Base-by-base conservation (phyloP, 53 echinoderm and acorn worm species). In the Henricia sp. region DNA sequence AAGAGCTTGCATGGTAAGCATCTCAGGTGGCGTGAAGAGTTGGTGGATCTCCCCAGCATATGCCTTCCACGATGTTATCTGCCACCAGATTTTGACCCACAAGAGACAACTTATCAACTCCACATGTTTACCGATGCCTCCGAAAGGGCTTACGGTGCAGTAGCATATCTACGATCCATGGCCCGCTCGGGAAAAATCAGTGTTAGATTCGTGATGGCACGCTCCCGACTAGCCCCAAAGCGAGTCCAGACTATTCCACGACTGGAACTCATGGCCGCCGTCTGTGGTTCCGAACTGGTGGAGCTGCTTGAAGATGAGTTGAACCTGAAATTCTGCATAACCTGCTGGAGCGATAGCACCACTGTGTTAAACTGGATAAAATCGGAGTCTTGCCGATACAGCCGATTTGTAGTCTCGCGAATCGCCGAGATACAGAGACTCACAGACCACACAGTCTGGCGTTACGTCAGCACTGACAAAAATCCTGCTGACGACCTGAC, bases 401-500 rank as follows among this genome's bases (percentile, higher is more conserved):
- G 44, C 77, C 56, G 62, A 27, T 77, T 58, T 41, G 59, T 76
- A 14, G 77, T 28, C 12, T 42, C 77, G 40, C 77, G 77, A 5
- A 42, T 76, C 30, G 60, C 77, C 17, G 60, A 76, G 19, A 53
- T 76, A 24, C 77, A 76, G 28, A 40, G 59, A 29, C 77, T 76
- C 19, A 76, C 77, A 17, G 44, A 76, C 38, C 77, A 57, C 43
- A 44, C 53, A 12, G 43, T 29, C 1, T 76, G 77, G 77, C 77
- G 77, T 27, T 76, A 76, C 43, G 60, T 59, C 1, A 42, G 60
- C 16, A 37, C 77, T 17, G 57, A 57, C 35, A 57, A 19, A 19
- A 76, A 76, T 28, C 77, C 77, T 12, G 60, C 59, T 42, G 77
- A 76, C 29, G 77, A 76, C 77, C 77, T 76, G 1, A 58, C 77